Evolutionary conservation across 2,113 vertebrate genomes (phyloP), one percentile per base, ranked within the genome.

Genomic region (Takifugu flavidus): DNA sequence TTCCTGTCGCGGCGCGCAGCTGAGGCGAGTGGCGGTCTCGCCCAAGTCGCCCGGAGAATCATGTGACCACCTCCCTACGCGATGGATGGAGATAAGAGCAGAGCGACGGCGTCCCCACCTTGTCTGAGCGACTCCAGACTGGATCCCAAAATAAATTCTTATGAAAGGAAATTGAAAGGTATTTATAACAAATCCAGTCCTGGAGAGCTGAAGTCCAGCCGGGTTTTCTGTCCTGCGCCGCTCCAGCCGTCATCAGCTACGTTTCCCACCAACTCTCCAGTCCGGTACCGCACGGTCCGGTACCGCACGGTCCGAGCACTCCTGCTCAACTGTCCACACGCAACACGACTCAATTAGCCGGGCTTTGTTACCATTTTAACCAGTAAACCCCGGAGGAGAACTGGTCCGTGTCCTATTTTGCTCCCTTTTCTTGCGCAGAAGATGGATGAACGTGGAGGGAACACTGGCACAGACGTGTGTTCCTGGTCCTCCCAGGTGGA

Each of bases 321-420:
- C 46, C 53, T 56, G 68, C 64, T 42, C 66, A 45, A 54, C 43
- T 42, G 64, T 62, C 25, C 80, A 28, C 56, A 67, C 52, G 70
- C 65, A 64, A 56, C 67, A 60, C 67, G 26, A 78, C 75, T 87
- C 65, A 85, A 85, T 89, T 82, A 83, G 67, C 53, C 54, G 25
- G 51, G 63, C 51, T n/a, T 31, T 59, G 25, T 65, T 67, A 72
- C 62, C 67, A 39, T 56, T 46, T 60, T 64, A 61, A 25, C 52
- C 68, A 59, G 49, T 66, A 28, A 79, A 72, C 67, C 71, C 70
- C 70, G 62, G 74, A 75, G 63, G 47, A 74, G 71, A 74, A 65
- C 74, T 25, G 61, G 29, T 42, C 12, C 1, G 11, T 56, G 57
- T 66, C 2, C 44, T 46, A 31, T 4, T 31, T 31, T 5, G 5